Percentiles rank a stretch among this genome's conserved stretches.
Evolutionary conservation across 2,888 invertebrate species (phyloP).

Genomic region (Dicyrtomina minuta): DNA sequence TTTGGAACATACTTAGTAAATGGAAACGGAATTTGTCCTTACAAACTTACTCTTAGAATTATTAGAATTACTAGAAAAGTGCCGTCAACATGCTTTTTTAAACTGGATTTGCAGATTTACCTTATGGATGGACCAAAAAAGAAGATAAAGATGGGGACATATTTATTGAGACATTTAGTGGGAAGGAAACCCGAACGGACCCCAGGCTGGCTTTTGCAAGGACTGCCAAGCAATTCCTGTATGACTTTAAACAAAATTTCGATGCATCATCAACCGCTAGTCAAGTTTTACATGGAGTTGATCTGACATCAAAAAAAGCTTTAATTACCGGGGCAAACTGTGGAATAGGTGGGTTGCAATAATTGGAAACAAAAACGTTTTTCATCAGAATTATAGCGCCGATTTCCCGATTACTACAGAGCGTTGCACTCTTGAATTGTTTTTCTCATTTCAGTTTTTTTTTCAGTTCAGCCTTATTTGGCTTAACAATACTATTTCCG

Average conservation of each 20-base stretch:
- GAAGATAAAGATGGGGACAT: slow-evolving; percentile 70
- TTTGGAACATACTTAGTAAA: too few relatives aligned
- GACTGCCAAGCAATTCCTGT: slow-evolving; percentile 73
- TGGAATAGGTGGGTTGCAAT: slow-evolving; percentile 80
- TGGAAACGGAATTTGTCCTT: too few relatives aligned
- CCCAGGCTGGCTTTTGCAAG: slow-evolving; percentile 88
- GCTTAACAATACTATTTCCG: too few relatives aligned
- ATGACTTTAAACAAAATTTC: slow-evolving; percentile 78
- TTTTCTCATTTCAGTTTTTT: too few relatives aligned
- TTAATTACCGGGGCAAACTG: slow-evolving; percentile 63
- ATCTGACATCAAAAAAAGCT: slow-evolving; percentile 72
- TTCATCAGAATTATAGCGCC: too few relatives aligned
- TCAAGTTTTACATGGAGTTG: slow-evolving; percentile 82
- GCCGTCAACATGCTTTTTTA: too few relatives aligned
- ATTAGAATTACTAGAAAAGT: too few relatives aligned
- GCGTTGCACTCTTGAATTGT: too few relatives aligned
- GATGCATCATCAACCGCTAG: slow-evolving; percentile 82
- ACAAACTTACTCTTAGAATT: too few relatives aligned
- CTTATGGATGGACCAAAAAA: slow-evolving; percentile 84
- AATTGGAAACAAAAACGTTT: too few relatives aligned
- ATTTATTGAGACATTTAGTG: slow-evolving; percentile 75
- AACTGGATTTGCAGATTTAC: slow-evolving; percentile 70
- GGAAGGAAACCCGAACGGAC: slow-evolving; percentile 81
- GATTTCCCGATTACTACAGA: too few relatives aligned
- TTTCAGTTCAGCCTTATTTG: too few relatives aligned